Conservation (phyloP, 2,797 vertebrate genomes). For the Mionectes olivaceus region DNA sequence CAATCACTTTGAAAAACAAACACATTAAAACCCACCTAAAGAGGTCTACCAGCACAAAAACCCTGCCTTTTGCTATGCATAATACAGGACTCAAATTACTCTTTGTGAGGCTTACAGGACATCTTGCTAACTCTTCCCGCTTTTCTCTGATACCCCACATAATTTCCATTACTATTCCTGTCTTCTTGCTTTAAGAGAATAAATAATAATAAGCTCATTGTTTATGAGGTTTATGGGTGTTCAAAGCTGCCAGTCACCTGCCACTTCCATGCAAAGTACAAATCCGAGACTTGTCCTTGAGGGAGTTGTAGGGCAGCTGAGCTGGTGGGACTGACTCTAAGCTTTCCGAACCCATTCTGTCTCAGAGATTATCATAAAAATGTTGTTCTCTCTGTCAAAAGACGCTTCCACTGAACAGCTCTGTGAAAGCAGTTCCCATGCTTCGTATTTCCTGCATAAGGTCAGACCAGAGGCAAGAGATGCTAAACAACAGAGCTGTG, state of each 20-base stretch:
- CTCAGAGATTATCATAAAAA: not conserved
- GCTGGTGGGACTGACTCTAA: not conserved
- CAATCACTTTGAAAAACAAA: not conserved
- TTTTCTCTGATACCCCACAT: not conserved
- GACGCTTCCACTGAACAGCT: not conserved
- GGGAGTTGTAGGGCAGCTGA: not conserved
- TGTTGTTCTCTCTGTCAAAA: not conserved
- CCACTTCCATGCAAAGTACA: not conserved
- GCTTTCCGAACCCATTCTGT: not conserved
- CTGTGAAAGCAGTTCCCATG: not conserved
- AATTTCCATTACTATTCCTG: constrained; percentile 7
- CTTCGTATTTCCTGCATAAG: not conserved
- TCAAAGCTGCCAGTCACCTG: not conserved
- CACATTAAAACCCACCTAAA: not conserved
- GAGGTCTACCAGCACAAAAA: not conserved
- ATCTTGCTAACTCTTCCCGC: not conserved
- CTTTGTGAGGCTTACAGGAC: not conserved
- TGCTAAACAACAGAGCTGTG: not conserved
- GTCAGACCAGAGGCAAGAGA: not conserved
- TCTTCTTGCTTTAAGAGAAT: not conserved
- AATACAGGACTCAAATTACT: not conserved
- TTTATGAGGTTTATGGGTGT: not conserved
- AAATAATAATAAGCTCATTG: constrained; percentile 20
- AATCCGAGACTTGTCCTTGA: not conserved
- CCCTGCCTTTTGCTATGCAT: not conserved